These are phyloP conservation scores for Tridacna gigas DNA, from an alignment of 2,888 invertebrate species.

Conservation along the genomic window DNA sequence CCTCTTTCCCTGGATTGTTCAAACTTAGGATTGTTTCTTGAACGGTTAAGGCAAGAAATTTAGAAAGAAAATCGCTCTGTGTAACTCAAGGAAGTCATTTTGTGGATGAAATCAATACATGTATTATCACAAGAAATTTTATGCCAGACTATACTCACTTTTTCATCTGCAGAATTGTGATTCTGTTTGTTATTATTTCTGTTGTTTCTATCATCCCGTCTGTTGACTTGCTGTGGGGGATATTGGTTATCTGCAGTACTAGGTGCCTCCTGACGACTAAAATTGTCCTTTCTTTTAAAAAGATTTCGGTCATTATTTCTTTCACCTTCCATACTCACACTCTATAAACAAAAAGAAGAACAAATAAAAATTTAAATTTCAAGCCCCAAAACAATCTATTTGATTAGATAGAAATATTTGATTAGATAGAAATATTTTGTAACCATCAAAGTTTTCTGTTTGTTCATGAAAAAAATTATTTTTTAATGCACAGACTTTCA, in stretches of 20 bases:
- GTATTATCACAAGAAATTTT: too few relatives aligned
- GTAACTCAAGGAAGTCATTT: not conserved
- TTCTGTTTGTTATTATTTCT: slow-evolving; percentile 67
- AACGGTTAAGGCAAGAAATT: too few relatives aligned
- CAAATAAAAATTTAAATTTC: too few relatives aligned
- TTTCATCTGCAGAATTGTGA: slow-evolving; percentile 34
- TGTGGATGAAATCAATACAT: not conserved
- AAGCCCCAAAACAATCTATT: too few relatives aligned
- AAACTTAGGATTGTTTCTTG: too few relatives aligned
- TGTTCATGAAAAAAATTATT: too few relatives aligned
- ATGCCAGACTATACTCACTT: slow-evolving; percentile 23
- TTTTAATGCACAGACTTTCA: too few relatives aligned
- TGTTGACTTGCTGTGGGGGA: slow-evolving; percentile 39
- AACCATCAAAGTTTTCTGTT: too few relatives aligned
- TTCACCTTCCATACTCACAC: slow-evolving; percentile 79
- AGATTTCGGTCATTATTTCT: slow-evolving; percentile 79
- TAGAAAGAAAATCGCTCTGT: too few relatives aligned
- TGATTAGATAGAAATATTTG: too few relatives aligned
- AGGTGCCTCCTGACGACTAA: slow-evolving; percentile 66
- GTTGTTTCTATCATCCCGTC: slow-evolving; percentile 73
- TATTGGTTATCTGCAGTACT: slow-evolving; percentile 21
- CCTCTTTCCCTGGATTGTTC: too few relatives aligned
- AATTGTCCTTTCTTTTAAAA: slow-evolving; percentile 69
- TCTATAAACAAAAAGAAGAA: slow-evolving; percentile 35
- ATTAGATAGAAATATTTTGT: too few relatives aligned